Base-by-base conservation (phyloP, 1,140 invertebrate genomes). In the Drosophila bipectinata region DNA sequence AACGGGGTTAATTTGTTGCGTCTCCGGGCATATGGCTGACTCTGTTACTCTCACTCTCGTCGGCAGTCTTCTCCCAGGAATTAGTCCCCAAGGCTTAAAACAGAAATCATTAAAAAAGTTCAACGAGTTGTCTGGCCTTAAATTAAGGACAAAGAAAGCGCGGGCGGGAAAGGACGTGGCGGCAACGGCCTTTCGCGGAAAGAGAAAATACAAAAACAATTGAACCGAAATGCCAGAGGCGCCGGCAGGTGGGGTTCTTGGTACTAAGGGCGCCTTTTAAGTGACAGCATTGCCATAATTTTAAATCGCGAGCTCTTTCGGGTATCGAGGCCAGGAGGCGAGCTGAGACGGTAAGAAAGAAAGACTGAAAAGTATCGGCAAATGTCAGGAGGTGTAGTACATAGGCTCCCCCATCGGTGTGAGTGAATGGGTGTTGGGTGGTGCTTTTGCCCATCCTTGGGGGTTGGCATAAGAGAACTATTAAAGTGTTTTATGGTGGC, bases 401-500 rank as follows among this genome's bases (percentile, higher is more conserved):
- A 1, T 51, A 53, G 39, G 45, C 34, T 30, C 18, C 64, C 14
- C 1, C 14, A 6, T n/a, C 2, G 41, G 44, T 48, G 34, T 15
- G 26, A 28, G 41, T 15, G 32, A 32, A 24, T 21, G 4, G 9
- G 28, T 9, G 28, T 8, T 32, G 8, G 45, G 34, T 30, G 32
- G 30, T 52, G 54, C 59, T 45, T 63, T 49, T 18, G 63, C 54
- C 60, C 26, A 34, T 52, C 59, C 52, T 60, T 45, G 30, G 66
- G 47, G 60, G 32, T 57, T 71, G 64, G 67, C 67, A 57, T 71
- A 71, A 69, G 67, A 55, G 80, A 87, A 85, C 81, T 85, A 85
- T 85, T 87, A 85, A 85, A 87, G 81, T 85, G 81, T 85, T 85
- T 85, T 85, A 85, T 85, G 73, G 82, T 77, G 68, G 69, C 80